Base-by-base conservation (phyloP, 2,888 invertebrate species). In the Plebejus anna region DNA sequence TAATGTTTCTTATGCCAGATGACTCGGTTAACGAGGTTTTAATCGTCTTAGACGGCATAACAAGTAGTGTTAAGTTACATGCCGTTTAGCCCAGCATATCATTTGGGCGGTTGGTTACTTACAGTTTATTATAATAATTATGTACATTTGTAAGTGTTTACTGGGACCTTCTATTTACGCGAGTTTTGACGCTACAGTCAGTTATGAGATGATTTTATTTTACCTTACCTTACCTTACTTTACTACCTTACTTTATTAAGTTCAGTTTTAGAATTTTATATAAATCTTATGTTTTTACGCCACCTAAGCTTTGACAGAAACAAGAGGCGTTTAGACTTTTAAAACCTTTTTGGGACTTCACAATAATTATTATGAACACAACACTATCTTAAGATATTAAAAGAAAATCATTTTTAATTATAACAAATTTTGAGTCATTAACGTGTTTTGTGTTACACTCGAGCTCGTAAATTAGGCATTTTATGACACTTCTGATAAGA, bases 11-110 rank as follows among this genome's bases (percentile, higher is more conserved):
- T 22, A 47, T 51, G 51, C 73, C 51, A 28, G 73, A 73, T 73
- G 73, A 51, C 73, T 51, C 32, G 28, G 73, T 73, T 73, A 73
- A 73, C 51, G 55, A 73, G 32, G 51, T 73, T 73, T 73, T 73
- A 73, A 73, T 73, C 51, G 73, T 73, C 73, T 36, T 16, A 28
- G 47, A 73, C 32, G 32, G 72, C 42, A 72, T 72, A 42, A 72
- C 72, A 42, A 66, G 42, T 47, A 42, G 42, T 42, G 72, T 42
- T 42, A 72, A 66, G 66, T 72, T 72, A 28, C 72, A 72, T 72
- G 42, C 13, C 72, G 72, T 72, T 72, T 72, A 42, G n/a, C 47
- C 16, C 3, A 36, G 51, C 73, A 32, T 73, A 73, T 73, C 28
- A 51, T 28, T 51, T 73, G 32, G 66, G 66, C 7, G 66, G 66